Conservation (phyloP, 1,140 invertebrate genomes). For the Brachionus manjavacas region DNA sequence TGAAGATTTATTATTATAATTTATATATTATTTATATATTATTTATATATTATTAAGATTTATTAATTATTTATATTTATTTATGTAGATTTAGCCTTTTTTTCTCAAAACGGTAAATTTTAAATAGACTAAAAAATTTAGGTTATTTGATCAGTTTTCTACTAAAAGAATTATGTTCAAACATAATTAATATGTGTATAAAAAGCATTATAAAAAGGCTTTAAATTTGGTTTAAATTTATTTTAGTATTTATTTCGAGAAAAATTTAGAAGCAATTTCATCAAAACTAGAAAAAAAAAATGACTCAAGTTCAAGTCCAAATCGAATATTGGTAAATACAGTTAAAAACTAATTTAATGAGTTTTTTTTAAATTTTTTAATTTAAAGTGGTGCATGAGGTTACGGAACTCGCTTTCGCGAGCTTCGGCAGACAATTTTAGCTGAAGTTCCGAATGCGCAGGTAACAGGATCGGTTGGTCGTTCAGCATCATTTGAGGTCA, state of each 20-base stretch:
- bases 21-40: too few species aligned
- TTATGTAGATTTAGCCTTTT: too few species aligned
- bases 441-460: slow-evolving; percentile 3
- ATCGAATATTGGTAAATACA: slow-evolving; percentile 24
- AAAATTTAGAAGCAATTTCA: not conserved
- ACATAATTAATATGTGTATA: not conserved
- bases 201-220: not conserved
- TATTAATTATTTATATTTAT: too few species aligned
- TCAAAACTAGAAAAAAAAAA: not conserved
- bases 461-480: slow-evolving; percentile 14
- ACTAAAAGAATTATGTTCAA: not conserved
- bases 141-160: not conserved
- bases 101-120: not conserved
- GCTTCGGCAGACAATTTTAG: not conserved
- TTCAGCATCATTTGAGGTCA: slow-evolving; percentile 23
- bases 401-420: slow-evolving; percentile 24
- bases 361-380: not conserved
- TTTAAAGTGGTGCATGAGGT: slow-evolving; percentile 37
- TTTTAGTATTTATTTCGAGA: not conserved
- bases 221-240: not conserved
- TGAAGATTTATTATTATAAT: too few species aligned
- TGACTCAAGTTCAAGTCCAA: not conserved
- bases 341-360: not conserved
- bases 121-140: not conserved
- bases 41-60: too few species aligned